Evolutionary conservation across 2,113 vertebrate species (phyloP).

Genomic region (Dicaeum eximium): DNA sequence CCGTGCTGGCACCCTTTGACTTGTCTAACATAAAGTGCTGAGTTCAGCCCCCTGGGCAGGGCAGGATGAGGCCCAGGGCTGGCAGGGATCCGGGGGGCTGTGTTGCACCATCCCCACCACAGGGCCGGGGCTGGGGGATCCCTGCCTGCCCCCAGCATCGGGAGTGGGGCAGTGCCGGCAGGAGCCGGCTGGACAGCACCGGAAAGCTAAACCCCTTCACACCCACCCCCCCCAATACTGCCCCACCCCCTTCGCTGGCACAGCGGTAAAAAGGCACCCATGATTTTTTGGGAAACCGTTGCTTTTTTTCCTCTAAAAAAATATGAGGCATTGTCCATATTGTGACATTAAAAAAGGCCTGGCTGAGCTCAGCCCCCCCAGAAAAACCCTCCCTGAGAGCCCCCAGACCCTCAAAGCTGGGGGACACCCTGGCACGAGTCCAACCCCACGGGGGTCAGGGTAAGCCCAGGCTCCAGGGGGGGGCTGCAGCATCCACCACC

Average conservation of each 20-base stretch:
- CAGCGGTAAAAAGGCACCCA: constrained; percentile 32
- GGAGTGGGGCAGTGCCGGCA: neutral
- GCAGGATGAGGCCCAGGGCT: neutral
- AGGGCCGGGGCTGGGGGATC: neutral
- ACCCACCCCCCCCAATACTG: neutral
- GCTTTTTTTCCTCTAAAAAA: constrained; percentile 31
- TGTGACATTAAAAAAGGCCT: neutral
- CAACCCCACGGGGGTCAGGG: neutral
- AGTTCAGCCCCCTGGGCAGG: neutral
- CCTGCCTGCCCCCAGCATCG: neutral
- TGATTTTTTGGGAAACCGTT: constrained; percentile 14
- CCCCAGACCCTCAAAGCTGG: neutral
- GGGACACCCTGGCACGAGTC: neutral
- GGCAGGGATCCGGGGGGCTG: neutral
- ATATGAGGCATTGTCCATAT: neutral
- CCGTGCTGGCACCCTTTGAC: neutral
- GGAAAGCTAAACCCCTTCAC: neutral
- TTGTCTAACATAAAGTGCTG: constrained; percentile 45
- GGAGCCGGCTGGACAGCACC: neutral
- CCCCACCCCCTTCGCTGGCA: neutral
- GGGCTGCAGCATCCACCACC: neutral
- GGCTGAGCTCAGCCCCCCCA: neutral
- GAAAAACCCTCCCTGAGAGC: constrained; percentile 16
- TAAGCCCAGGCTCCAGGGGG: neutral
- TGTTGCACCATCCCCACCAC: neutral